These are phyloP conservation scores for Drosophila virilis DNA, from an alignment of 1,140 invertebrate species.

Conservation along the genomic window DNA sequence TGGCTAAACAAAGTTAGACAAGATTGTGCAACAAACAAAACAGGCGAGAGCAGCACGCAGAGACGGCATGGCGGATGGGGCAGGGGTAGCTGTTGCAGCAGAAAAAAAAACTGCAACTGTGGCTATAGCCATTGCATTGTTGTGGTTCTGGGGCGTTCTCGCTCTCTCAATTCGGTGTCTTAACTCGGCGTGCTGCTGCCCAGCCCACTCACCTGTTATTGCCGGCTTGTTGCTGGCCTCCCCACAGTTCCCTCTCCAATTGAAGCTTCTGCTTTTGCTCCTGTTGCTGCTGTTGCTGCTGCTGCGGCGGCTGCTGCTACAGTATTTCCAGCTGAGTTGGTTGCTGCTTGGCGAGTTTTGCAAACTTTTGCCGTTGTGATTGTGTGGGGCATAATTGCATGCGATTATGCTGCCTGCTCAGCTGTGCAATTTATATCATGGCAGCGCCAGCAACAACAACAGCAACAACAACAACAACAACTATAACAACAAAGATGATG, in stretches of 20 bases:
- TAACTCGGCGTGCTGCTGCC: constrained; percentile 20
- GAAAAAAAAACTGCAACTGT: constrained; percentile 60
- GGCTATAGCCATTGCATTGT: constrained; percentile 24
- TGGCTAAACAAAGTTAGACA: constrained; percentile 79
- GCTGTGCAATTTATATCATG: constrained; percentile 73
- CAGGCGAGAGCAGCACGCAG: constrained; percentile 34
- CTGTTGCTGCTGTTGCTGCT: not conserved
- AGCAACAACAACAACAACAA: constrained; percentile 8
- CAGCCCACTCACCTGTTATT: constrained; percentile 74
- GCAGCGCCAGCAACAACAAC: constrained; percentile 18
- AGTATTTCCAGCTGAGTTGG: constrained; percentile 61
- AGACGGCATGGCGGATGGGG: not conserved
- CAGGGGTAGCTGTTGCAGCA: constrained; percentile 3
- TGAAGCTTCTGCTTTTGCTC: constrained; percentile 12
- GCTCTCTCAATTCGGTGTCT: constrained; percentile 18
- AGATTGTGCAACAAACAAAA: constrained; percentile 76
- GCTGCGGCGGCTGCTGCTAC: constrained; percentile 26
- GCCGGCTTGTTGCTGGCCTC: constrained; percentile 66
- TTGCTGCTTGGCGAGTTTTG: constrained; percentile 68
- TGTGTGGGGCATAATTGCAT: constrained; percentile 82
- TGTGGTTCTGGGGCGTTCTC: constrained; percentile 12
- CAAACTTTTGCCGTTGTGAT: constrained; percentile 70
- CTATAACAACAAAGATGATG: constrained; percentile 16
- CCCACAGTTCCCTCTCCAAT: not conserved
- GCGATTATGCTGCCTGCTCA: constrained; percentile 84